Evolutionary conservation across 2,888 invertebrate species (phyloP).

Genomic region (Ormyrus thymus): DNA sequence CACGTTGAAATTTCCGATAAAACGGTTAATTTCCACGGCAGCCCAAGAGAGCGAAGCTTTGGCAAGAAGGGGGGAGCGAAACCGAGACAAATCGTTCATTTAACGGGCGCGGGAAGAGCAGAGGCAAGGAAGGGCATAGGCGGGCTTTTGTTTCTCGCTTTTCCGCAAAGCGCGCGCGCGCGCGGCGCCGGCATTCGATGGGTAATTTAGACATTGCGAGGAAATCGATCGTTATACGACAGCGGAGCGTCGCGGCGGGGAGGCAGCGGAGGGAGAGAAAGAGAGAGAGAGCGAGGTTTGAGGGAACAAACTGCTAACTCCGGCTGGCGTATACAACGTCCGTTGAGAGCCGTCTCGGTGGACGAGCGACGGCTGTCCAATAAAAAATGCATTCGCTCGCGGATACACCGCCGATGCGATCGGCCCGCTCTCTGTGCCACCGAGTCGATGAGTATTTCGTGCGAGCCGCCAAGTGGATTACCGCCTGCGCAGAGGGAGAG

Average conservation of each 20-base stretch:
- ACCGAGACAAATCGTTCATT: conserved; percentile 27
- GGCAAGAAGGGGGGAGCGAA: not conserved
- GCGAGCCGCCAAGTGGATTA: not conserved
- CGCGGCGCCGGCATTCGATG: conserved; percentile 26
- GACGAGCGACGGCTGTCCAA: conserved; percentile 36
- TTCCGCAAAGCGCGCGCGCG: not conserved
- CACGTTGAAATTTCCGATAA: too few relatives aligned
- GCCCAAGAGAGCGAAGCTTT: not conserved
- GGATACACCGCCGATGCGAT: conserved; percentile 4
- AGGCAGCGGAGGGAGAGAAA: not conserved
- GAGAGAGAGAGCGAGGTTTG: not conserved
- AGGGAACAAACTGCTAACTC: not conserved
- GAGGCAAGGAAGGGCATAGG: too few relatives aligned
- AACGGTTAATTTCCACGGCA: too few relatives aligned
- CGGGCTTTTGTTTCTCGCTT: conserved; percentile 37
- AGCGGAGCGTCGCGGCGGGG: too few relatives aligned
- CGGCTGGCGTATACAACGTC: not conserved
- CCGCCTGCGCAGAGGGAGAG: not conserved
- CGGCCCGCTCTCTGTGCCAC: not conserved
- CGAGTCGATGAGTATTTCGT: not conserved
- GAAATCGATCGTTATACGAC: conserved; percentile 36
- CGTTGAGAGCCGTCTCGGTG: conserved; percentile 1
- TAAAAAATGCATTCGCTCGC: conserved; percentile 46
- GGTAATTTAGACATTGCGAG: conserved; percentile 50
- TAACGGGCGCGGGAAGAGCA: not conserved